Conservation (phyloP, 2,113 vertebrate genomes). For the Ranitomeya variabilis region DNA sequence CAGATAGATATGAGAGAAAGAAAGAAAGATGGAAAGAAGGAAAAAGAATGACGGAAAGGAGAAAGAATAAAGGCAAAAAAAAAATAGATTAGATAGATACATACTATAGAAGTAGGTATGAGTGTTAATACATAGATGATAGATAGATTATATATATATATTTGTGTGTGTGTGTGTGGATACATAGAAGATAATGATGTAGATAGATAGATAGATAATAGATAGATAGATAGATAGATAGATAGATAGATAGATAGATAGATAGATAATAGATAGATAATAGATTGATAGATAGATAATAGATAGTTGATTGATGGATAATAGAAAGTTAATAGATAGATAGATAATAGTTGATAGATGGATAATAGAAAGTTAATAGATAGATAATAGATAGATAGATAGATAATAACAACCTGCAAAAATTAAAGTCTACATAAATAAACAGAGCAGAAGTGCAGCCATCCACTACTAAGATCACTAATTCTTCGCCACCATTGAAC, state of each 20-base stretch:
- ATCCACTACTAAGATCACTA: background rate
- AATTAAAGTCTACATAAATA: background rate
- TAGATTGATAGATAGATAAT: no score
- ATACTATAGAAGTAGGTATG: background rate
- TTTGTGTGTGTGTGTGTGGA: no score
- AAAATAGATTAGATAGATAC: background rate
- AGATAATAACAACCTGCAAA: background rate
- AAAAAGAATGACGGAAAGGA: no score
- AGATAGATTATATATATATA: background rate
- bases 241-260: no score
- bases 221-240: no score
- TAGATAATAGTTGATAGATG: background rate
- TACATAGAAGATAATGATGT: background rate
- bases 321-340: background rate
- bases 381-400: background rate
- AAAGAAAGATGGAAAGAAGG: no score
- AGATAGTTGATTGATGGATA: no score
- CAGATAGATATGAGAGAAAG: no score
- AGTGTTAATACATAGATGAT: background rate
- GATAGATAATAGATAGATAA: no score
- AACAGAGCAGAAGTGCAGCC: background rate
- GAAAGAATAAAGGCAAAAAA: no score
- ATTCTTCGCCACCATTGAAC: background rate
- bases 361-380: background rate
- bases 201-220: background rate